Evolutionary conservation across 1,140 invertebrate species (phyloP).

Genomic region (Augochlora pura): DNA sequence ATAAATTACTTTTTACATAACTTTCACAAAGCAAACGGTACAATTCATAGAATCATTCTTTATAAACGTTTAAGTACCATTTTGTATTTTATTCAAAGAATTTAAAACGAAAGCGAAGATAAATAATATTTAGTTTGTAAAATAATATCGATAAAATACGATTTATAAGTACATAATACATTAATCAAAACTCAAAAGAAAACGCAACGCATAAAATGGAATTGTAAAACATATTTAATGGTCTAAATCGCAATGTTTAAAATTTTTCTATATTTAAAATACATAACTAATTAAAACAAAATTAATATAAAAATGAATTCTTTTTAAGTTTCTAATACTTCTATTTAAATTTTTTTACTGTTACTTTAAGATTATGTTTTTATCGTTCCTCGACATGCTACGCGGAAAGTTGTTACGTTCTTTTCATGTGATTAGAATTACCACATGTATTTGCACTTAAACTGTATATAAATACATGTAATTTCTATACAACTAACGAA

Average conservation of each 20-base stretch:
- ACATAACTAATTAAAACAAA: not conserved
- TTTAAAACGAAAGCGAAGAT: slow-evolving; percentile 13
- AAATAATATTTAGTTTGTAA: slow-evolving; percentile 20
- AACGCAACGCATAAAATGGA: slow-evolving; percentile 9
- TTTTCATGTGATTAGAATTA: not conserved
- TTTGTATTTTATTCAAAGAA: slow-evolving; percentile 4
- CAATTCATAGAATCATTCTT: not conserved
- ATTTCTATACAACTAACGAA: not conserved
- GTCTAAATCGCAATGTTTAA: slow-evolving; percentile 14
- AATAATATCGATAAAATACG: slow-evolving; percentile 20
- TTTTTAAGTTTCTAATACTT: not conserved
- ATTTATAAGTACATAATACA: slow-evolving; percentile 30
- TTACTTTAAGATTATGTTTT: not conserved
- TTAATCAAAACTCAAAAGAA: not conserved
- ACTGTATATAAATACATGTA: not conserved
- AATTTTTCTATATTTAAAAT: slow-evolving; percentile 10
- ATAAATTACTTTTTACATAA: not conserved
- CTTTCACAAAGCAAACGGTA: slow-evolving; percentile 13
- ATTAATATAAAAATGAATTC: not conserved
- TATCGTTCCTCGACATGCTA: not conserved
- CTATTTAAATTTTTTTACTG: not conserved
- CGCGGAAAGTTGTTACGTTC: slow-evolving; percentile 8
- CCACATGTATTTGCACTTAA: not conserved
- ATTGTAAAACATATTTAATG: slow-evolving; percentile 19
- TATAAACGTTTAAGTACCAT: slow-evolving; percentile 21